These are phyloP conservation scores for Simalia tracyae DNA, from an alignment of 2,797 vertebrate genomes.

Conservation along the genomic window DNA sequence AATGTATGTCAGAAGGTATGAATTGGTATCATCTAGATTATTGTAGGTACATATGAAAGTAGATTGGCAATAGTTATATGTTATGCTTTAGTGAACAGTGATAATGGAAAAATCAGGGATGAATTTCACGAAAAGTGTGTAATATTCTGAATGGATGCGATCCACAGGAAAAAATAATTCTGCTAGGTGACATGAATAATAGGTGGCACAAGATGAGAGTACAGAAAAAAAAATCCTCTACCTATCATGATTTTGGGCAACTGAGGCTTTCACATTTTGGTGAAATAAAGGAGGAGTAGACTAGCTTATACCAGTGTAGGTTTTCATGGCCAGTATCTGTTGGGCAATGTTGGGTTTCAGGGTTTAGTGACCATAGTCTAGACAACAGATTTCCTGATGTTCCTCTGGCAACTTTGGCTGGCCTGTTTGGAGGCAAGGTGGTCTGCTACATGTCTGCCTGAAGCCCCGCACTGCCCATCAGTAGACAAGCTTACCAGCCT, in stretches of 20 bases:
- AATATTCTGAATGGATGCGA: not conserved
- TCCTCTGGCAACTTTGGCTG: not conserved
- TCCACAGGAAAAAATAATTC: not conserved
- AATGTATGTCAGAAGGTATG: not conserved
- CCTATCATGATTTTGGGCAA: not conserved
- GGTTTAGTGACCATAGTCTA: not conserved
- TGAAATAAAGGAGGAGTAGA: not conserved
- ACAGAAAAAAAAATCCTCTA: not conserved
- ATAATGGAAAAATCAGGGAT: not conserved
- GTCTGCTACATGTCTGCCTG: not conserved
- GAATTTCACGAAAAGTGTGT: not conserved
- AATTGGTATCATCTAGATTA: not conserved
- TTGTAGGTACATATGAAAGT: not conserved
- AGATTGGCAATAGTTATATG: not conserved
- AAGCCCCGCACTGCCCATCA: not conserved
- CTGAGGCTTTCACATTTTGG: not conserved
- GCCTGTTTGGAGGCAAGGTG: not conserved
- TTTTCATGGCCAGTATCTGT: not conserved
- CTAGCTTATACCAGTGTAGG: not conserved
- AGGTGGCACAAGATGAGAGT: not conserved
- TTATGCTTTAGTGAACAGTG: not conserved
- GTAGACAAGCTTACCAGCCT: not conserved
- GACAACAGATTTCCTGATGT: not conserved
- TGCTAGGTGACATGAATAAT: not conserved
- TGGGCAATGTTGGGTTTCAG: not conserved